Evolutionary conservation across 1,140 invertebrate genomes (phyloP), one percentile per base, ranked within the genome.

Genomic region (Scaptomyza pallida): DNA sequence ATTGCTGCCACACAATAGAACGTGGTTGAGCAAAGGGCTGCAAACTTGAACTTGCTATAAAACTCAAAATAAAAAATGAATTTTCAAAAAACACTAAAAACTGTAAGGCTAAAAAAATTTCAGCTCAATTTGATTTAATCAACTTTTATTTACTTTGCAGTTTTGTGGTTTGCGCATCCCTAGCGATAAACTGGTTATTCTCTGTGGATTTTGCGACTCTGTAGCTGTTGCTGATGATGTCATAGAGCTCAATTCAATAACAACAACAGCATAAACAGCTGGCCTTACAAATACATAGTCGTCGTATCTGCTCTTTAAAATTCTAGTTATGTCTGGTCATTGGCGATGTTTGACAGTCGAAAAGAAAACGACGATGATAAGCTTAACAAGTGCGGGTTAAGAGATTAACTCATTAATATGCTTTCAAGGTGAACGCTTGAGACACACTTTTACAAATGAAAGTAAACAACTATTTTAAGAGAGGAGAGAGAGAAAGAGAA

Each of bases 401-500:
- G 70, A 86, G 81, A 86, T 86, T 60, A 75, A 61, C 40, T 37
- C 61, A 61, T 72, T 85, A 86, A 88, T 88, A 62, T 74, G 62
- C 68, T 48, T 33, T 45, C 81, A 86, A 86, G 82, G 81, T 80
- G 80, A 85, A 51, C 75, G 48, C n/a, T 26, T 3, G 9, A 56
- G 26, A 55, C 33, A 43, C 23, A 19, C 16, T 9, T 30, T 30
- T 30, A 33, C 61, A 80, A 59, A 73, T 23, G 64, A 81, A 81
- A 86, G 81, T 85, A 86, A 85, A 81, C 81, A 85, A 85, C 75
- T 70, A 55, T 51, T 45, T 8, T 40, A 50, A 26, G 67, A 47
- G 16, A 3, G 3, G 26, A 16, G 16, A 23, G 5, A 52, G 37
- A 33, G 12, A 47, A 1, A 45, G 26, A 50, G 21, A 62, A 35